Evolutionary conservation across 2,797 vertebrate genomes (phyloP).

Genomic region (Hydrocynus forskahlii): DNA sequence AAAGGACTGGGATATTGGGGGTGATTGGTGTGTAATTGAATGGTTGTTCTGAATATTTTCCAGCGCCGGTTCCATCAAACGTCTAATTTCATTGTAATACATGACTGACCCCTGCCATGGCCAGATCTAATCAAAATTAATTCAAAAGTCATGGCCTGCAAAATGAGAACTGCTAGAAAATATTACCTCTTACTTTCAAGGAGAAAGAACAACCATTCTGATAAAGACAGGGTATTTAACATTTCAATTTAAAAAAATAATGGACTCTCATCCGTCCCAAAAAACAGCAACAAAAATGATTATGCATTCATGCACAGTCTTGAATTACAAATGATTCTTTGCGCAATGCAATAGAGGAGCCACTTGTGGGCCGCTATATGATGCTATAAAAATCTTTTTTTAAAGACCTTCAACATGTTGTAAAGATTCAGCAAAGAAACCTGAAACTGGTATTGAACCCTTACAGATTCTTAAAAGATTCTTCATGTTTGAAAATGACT

Average conservation of each 20-base stretch:
- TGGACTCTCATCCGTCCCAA: too few species aligned
- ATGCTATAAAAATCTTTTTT: too few species aligned
- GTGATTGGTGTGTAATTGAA: conserved; percentile 62
- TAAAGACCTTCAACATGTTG: too few species aligned
- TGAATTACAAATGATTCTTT: too few species aligned
- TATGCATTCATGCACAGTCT: too few species aligned
- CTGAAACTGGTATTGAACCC: too few species aligned
- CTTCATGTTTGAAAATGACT: too few species aligned
- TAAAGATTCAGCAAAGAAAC: too few species aligned
- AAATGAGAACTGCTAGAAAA: conserved; percentile 29
- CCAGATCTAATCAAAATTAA: conserved; percentile 51
- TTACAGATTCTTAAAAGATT: too few species aligned
- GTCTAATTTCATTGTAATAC: conserved; percentile 57
- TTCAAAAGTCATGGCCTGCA: conserved; percentile 38
- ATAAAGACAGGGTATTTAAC: not conserved
- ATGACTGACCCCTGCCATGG: conserved; percentile 40
- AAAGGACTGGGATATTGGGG: conserved; percentile 15
- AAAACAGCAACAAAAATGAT: too few species aligned
- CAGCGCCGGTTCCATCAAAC: conserved; percentile 47
- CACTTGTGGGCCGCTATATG: too few species aligned
- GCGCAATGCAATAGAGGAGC: too few species aligned
- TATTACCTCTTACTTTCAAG: conserved; percentile 22
- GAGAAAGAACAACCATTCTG: conserved; percentile 14
- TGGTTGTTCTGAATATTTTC: conserved; percentile 50
- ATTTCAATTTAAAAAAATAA: not conserved